Base-by-base conservation (phyloP, 2,888 invertebrate genomes). In the Allygus modestus region DNA sequence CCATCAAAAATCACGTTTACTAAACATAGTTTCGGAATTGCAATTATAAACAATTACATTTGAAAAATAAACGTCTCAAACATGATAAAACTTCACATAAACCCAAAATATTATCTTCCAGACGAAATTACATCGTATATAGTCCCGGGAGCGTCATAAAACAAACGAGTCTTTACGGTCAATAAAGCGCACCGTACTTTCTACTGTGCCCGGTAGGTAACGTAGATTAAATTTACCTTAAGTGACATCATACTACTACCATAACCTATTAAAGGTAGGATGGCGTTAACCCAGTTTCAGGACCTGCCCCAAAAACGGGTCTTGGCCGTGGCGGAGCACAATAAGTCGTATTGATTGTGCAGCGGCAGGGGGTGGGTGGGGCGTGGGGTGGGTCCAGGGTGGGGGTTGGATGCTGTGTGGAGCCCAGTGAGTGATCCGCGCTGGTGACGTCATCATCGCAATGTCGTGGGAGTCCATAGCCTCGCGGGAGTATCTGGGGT, bases 401-500 rank as follows among this genome's bases (percentile, higher is more conserved):
- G 81, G 20, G 58, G 33, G 61, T 33, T 61, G 61, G 12, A 26
- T 28, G 17, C 33, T 17, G 91, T 89, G 91, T 90, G 23, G 81
- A 82, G 46, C 82, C 65, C 82, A 82, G 82, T 82, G 9, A 46
- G 73, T 71, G 82, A 15, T 9, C 31, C 77, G 77, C 77, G 43
- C 0, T 2, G 1, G 77, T 82, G 82, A 82, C 82, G 82, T 82
- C 87, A 90, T 90, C 86, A 92, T 92, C 65, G 65, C 1, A 28
- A 96, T 96, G 96, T 96, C 96, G 93, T 96, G 96, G 96, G 95
- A 96, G 92, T 95, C 95, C 87, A 93, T 96, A 89, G 94, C 95
- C 90, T 95, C 96, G 88, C 95, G 95, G 91, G 96, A 96, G 92
- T 95, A 95, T 91, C 93, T 95, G 91, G 94, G 95, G 96, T 95